Evolutionary conservation across 2,797 vertebrate genomes (phyloP).

Genomic region (Cercopithecus neglectus): DNA sequence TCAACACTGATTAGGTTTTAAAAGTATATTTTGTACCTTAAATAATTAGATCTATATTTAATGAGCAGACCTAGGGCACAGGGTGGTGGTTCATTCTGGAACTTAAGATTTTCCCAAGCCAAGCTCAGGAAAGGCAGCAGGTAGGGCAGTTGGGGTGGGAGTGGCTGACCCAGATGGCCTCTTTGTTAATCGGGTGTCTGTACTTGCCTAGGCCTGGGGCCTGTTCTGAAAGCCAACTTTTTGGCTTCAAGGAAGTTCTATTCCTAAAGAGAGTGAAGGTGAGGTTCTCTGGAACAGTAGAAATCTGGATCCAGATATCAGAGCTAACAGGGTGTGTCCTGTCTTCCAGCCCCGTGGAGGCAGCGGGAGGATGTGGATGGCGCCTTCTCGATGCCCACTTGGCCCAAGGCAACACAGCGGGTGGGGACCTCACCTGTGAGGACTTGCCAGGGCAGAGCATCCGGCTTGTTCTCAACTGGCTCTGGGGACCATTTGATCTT

Average conservation of each 20-base stretch:
- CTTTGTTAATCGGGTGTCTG: not conserved
- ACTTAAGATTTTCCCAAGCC: not conserved
- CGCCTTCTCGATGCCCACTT: not conserved
- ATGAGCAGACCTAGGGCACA: not conserved
- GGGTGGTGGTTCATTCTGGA: not conserved
- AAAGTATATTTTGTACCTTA: not conserved
- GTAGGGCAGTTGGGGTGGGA: not conserved
- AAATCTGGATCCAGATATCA: not conserved
- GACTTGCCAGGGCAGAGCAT: too few relatives aligned
- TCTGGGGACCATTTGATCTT: not conserved
- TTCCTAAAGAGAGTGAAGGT: not conserved
- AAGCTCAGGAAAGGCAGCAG: not conserved
- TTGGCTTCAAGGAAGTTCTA: not conserved
- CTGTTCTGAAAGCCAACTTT: not conserved
- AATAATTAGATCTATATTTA: not conserved
- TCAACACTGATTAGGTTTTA: not conserved
- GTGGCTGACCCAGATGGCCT: not conserved
- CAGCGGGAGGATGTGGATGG: too few relatives aligned
- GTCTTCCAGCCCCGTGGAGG: accelerated
- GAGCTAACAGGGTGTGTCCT: not conserved
- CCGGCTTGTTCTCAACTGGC: not conserved
- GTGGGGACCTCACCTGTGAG: not conserved
- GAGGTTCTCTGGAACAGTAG: not conserved
- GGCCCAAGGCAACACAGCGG: accelerated
- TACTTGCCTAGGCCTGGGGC: not conserved